Conservation (phyloP, 2,113 vertebrate genomes). For the Herpailurus yagouaroundi region DNA sequence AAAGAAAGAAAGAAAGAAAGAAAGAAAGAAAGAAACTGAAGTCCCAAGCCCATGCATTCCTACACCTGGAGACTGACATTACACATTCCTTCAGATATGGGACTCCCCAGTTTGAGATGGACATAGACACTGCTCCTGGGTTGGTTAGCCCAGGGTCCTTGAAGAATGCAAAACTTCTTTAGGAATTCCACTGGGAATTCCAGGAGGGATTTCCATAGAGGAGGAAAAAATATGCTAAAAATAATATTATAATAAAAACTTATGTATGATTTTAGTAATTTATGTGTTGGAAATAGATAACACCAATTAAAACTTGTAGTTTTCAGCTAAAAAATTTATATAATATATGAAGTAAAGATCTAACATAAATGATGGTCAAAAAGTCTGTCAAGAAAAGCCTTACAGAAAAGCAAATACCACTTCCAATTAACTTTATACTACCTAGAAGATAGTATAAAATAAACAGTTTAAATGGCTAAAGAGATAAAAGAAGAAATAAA, state of each 20-base stretch:
- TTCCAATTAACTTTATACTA: not conserved
- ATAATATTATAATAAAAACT: not conserved
- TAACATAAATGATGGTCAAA: not conserved
- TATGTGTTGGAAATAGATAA: not conserved
- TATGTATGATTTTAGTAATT: not conserved
- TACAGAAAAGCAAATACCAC: not conserved
- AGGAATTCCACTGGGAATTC: not conserved
- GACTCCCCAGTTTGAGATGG: not conserved
- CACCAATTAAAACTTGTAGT: not conserved
- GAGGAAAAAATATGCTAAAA: not conserved
- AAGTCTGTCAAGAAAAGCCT: not conserved
- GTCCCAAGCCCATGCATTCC: not conserved
- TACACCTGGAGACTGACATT: not conserved
- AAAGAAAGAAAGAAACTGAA: not conserved
- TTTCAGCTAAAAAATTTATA: not conserved
- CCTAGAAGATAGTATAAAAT: not conserved
- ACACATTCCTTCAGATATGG: not conserved
- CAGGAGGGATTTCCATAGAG: not conserved
- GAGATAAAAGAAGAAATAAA: not conserved
- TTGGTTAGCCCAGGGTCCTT: not conserved
- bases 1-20: no score
- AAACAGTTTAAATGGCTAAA: not conserved
- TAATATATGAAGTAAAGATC: not conserved
- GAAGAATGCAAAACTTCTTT: not conserved
- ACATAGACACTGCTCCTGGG: not conserved